Evolutionary conservation across 1,140 invertebrate species (phyloP), one percentile per base, ranked within the genome.

Genomic region (Coenobita brevimanus): DNA sequence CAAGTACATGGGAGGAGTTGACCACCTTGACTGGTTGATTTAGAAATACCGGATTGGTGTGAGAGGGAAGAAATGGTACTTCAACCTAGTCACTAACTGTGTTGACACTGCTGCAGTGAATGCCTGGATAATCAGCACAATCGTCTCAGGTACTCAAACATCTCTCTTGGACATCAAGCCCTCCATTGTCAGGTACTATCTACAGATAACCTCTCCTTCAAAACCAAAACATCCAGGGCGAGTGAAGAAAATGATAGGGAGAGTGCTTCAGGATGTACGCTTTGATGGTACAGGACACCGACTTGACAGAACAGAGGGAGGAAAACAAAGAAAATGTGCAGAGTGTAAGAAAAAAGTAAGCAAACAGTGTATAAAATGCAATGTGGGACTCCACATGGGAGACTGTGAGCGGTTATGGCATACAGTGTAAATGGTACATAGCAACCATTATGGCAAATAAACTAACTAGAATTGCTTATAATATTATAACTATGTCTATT

Each of bases 21-120:
- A 84, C 33, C 69, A 86, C 33, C 83, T 85, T 17, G 69, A 85
- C 36, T 88, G 81, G 86, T 41, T 84, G 33, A 78, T 86, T n/a
- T n/a, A n/a, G n/a, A n/a, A n/a, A n/a, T n/a, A n/a, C n/a, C n/a
- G n/a, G n/a, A n/a, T n/a, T n/a, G n/a, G n/a, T n/a, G n/a, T n/a
- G n/a, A n/a, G n/a, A n/a, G n/a, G n/a, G n/a, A n/a, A n/a, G n/a
- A n/a, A n/a, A n/a, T n/a, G n/a, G n/a, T n/a, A n/a, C n/a, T n/a
- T n/a, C n/a, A n/a, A n/a, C n/a, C n/a, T n/a, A n/a, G n/a, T n/a
- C n/a, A n/a, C n/a, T n/a, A n/a, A n/a, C n/a, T n/a, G n/a, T n/a
- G n/a, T n/a, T n/a, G n/a, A n/a, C n/a, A n/a, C n/a, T n/a, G n/a
- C n/a, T n/a, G n/a, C n/a, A n/a, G n/a, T n/a, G n/a, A n/a, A n/a